These are phyloP conservation scores for Heteropelma amictum DNA, from an alignment of 2,888 invertebrate genomes.

Conservation along the genomic window DNA sequence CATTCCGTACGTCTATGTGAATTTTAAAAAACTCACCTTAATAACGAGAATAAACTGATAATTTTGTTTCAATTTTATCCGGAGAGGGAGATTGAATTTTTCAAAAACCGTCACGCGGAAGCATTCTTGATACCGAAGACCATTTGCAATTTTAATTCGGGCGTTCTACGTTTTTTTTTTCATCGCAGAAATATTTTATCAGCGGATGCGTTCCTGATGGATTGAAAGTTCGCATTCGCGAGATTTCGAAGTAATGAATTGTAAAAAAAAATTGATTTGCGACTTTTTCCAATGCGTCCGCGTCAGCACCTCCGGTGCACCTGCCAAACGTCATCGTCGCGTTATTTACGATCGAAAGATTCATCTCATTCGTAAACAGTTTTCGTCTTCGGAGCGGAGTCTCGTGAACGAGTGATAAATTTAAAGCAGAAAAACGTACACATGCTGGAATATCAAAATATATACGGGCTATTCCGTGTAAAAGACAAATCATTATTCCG, in stretches of 20 bases:
- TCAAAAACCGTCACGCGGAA: neutral
- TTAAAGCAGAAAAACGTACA: no score
- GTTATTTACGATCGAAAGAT: conserved; percentile 17
- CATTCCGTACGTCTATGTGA: no score
- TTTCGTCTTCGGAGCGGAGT: neutral
- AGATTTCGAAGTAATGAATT: conserved; percentile 6
- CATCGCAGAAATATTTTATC: no score
- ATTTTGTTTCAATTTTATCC: neutral
- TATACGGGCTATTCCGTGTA: no score
- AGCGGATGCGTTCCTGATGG: neutral
- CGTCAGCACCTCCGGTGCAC: neutral
- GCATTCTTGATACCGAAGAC: neutral
- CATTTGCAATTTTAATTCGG: no score
- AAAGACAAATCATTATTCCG: no score
- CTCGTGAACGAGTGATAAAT: no score
- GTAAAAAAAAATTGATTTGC: conserved; percentile 35
- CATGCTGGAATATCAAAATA: no score
- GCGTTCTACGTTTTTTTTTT: no score
- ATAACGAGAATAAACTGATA: no score
- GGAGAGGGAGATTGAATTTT: no score
- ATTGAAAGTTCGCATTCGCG: conserved; percentile 2
- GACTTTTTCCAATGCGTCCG: conserved; percentile 31
- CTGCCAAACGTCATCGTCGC: neutral
- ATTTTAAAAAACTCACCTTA: no score
- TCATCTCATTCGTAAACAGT: neutral